Base-by-base conservation (phyloP, 1,140 invertebrate genomes). In the Dolichoris vasculosae region DNA sequence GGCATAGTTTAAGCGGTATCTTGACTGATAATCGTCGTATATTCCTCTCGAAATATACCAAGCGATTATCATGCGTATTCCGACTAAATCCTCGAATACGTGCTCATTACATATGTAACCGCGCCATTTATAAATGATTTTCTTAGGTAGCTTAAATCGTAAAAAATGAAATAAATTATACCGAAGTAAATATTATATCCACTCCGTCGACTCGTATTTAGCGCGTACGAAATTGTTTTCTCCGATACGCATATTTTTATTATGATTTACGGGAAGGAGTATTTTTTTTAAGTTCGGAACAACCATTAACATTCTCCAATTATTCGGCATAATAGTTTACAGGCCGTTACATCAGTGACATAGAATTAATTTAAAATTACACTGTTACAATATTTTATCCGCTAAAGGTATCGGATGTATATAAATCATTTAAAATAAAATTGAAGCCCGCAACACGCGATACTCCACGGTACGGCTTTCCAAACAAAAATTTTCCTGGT, bases 121-220 rank as follows among this genome's bases (percentile, higher is more conserved):
- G 1, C 32, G 40, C 3, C 26, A 30, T 43, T 64, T 75, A 82
- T 55, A 43, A 82, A 82, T 69, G 59, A 82, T 75, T 55, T 55
- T 76, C 81, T 40, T 48, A 30, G 8, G 48, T 38, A 48, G 15
- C 30, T n/a, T 11, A 32, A 43, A 55, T 77, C 55, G 75, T 13
- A 35, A 55, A 23, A 15, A 23, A 77, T 26, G 35, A 59, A 40
- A 40, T n/a, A 26, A 59, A 51, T 51, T 15, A 51, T 15, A 2
- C 6, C 9, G 8, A 63, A 40, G 8, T 2, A 0, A 2, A 20
- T 6, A 2, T 38, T 23, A 0, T 4, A 73, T 43, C 43, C 8
- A 23, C 69, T 8, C 38, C 15, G 38, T n/a, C 38, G 13, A 43
- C n/a, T 73, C 3, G 7, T 38, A 17, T 43, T 73, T 73, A 43